Evolutionary conservation across 2,888 invertebrate species (phyloP).

Genomic region (Eudemis profundana): DNA sequence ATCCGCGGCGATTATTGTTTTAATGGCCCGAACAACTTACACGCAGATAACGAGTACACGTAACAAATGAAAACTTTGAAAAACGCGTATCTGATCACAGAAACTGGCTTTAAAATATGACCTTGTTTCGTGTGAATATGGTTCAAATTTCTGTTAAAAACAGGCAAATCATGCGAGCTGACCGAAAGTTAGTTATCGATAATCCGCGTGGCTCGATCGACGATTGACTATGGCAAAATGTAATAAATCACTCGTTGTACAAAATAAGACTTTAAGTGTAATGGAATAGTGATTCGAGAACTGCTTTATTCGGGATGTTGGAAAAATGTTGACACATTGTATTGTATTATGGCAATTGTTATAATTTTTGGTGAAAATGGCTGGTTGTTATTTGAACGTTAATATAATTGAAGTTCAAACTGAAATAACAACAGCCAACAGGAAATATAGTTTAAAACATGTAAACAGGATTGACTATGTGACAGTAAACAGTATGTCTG

Average conservation of each 20-base stretch:
- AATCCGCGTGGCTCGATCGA: slow-evolving; percentile 35
- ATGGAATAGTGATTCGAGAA: not conserved
- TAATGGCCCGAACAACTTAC: slow-evolving; percentile 68
- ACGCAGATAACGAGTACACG: slow-evolving; percentile 25
- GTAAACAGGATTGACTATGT: too few relatives aligned
- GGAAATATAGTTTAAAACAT: not conserved
- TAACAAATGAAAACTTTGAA: not conserved
- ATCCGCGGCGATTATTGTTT: slow-evolving; percentile 61
- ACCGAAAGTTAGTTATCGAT: not conserved
- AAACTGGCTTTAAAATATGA: not conserved
- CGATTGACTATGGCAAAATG: not conserved
- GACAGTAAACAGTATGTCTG: not conserved
- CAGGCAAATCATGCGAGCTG: not conserved
- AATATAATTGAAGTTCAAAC: too few relatives aligned
- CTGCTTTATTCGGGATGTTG: not conserved
- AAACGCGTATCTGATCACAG: not conserved
- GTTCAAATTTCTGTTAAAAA: not conserved
- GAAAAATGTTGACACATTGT: slow-evolving; percentile 15
- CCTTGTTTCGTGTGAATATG: not conserved
- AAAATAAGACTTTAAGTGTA: not conserved
- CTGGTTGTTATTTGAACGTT: not conserved
- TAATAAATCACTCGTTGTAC: not conserved
- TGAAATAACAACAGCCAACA: too few relatives aligned
- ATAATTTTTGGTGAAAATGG: slow-evolving; percentile 19
- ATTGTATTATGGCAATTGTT: slow-evolving; percentile 10